These are phyloP conservation scores for Nibea coibor DNA, from an alignment of 2,113 vertebrate genomes.

Conservation along the genomic window DNA sequence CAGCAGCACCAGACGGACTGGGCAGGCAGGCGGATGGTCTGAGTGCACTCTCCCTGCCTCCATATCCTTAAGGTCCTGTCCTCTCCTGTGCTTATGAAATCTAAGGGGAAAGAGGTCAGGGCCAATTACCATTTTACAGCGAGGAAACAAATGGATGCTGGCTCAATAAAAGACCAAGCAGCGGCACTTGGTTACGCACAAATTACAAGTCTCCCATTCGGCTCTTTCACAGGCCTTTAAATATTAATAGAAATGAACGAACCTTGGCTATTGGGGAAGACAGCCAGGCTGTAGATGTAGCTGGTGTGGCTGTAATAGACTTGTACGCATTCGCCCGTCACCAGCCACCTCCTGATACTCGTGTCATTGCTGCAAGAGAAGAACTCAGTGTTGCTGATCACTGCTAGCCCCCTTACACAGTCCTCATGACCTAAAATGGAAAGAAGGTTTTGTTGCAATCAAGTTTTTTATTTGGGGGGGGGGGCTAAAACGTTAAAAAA, in stretches of 20 bases:
- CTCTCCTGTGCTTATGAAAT: conserved; percentile 95
- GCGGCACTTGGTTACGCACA: background rate
- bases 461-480: background rate
- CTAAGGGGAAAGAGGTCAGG: conserved; percentile 70
- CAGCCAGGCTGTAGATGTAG: conserved; percentile 95
- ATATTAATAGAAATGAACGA: conserved; percentile 41
- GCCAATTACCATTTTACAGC: background rate
- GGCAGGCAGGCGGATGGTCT: conserved; percentile 94
- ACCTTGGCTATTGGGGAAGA: conserved; percentile 94
- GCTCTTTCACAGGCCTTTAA: background rate
- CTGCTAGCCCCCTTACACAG: conserved; percentile 94
- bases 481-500: no score
- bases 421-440: conserved; percentile 92
- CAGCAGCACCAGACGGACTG: conserved; percentile 99
- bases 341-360: conserved; percentile 93
- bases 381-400: conserved; percentile 92
- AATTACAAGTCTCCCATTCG: background rate
- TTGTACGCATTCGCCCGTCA: conserved; percentile 93
- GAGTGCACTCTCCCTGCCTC: conserved; percentile 90
- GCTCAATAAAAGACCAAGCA: background rate
- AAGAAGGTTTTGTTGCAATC: background rate
- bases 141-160: background rate
- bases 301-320: conserved; percentile 96
- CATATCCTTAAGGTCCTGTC: conserved; percentile 94
- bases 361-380: conserved; percentile 98